These are phyloP conservation scores for Heliornis fulica DNA, from an alignment of 2,113 vertebrate genomes.

Conservation along the genomic window DNA sequence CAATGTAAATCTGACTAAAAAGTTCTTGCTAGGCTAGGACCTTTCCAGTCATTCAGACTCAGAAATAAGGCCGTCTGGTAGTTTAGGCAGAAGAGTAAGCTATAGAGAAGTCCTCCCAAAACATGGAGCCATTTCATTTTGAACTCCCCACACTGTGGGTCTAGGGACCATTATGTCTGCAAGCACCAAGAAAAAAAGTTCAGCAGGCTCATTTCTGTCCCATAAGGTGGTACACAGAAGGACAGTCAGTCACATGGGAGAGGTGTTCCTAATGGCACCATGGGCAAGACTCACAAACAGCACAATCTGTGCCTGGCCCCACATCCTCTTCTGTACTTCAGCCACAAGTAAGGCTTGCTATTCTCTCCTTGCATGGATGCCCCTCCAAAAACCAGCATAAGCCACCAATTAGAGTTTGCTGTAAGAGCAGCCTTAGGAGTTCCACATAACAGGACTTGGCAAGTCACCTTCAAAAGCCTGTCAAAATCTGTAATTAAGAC, in stretches of 20 bases:
- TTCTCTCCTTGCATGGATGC: background rate
- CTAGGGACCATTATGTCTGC: background rate
- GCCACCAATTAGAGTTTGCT: background rate
- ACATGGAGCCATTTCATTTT: background rate
- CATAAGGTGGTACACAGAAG: background rate
- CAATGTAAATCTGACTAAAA: conserved; percentile 15
- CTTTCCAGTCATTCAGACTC: background rate
- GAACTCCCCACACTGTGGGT: background rate
- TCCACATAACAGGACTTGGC: background rate
- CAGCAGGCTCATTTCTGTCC: background rate
- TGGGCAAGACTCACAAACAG: background rate
- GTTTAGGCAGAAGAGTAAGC: conserved; percentile 5
- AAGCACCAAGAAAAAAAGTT: background rate
- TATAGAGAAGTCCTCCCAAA: background rate
- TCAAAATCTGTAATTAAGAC: background rate
- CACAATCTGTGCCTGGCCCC: background rate
- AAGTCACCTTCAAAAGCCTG: background rate
- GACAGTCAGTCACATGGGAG: background rate
- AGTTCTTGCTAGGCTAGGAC: background rate
- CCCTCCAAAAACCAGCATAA: background rate
- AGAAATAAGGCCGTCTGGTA: background rate
- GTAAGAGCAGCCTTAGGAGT: background rate
- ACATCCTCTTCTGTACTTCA: background rate
- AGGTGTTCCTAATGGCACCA: background rate
- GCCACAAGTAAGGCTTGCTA: background rate